Conservation (phyloP, 2,797 vertebrate genomes). For the Varecia variegata region DNA sequence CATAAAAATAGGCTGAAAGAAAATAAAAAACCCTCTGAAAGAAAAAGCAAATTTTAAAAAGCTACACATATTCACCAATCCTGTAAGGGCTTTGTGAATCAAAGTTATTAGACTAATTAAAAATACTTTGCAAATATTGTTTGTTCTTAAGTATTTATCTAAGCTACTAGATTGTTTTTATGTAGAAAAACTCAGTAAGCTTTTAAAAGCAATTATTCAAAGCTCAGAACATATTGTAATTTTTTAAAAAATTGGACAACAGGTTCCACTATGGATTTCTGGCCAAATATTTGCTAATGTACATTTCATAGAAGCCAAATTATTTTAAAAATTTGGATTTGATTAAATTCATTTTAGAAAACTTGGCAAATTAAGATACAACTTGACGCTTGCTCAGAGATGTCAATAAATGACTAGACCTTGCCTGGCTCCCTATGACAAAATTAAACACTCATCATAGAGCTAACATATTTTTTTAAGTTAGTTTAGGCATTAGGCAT, state of each 20-base stretch:
- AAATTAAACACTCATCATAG: background rate
- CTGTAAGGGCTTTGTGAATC: background rate
- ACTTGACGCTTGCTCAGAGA: background rate
- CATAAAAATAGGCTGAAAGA: background rate
- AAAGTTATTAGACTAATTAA: background rate
- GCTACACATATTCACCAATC: background rate
- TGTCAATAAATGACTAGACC: background rate
- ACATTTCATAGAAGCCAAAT: background rate
- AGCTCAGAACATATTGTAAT: background rate
- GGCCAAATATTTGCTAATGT: background rate
- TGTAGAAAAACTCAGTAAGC: background rate
- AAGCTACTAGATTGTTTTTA: background rate
- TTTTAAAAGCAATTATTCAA: background rate
- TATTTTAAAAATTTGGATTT: conserved; percentile 1
- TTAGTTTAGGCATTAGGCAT: background rate
- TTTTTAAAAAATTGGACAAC: background rate
- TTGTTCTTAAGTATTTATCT: background rate
- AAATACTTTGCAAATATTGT: background rate
- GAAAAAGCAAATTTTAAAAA: conserved; percentile 15
- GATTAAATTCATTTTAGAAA: background rate
- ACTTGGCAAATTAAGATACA: background rate
- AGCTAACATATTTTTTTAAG: background rate
- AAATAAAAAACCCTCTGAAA: background rate
- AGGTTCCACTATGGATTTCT: background rate
- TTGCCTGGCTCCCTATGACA: background rate